Conservation (phyloP, 2,888 invertebrate species). For the Drosophila glabriapex region DNA sequence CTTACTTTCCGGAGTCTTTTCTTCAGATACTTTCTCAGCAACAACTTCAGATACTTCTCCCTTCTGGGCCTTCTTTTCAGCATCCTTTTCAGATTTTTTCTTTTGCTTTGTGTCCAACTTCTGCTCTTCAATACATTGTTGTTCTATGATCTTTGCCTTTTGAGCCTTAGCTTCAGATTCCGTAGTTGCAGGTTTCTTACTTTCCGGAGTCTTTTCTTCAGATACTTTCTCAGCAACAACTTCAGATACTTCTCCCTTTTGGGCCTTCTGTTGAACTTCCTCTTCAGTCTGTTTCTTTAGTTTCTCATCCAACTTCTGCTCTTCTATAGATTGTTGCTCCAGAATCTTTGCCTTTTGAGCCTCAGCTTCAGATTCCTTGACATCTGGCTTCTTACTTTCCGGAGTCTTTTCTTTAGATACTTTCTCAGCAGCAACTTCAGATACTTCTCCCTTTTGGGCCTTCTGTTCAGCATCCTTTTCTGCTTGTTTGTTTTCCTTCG, state of each 20-base stretch:
- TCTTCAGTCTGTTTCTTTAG: not conserved
- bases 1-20: not conserved
- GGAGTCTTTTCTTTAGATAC: not conserved
- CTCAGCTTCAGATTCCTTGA: not conserved
- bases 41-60: not conserved
- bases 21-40: not conserved
- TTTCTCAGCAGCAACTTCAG: not conserved
- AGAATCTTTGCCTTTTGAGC: not conserved
- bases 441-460: not conserved
- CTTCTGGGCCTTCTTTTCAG: not conserved
- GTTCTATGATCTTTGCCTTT: not conserved
- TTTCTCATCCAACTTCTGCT: fast-evolving
- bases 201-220: not conserved
- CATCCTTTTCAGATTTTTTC: not conserved
- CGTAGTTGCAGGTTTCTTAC: fast-evolving
- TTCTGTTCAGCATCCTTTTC: fast-evolving
- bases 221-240: not conserved
- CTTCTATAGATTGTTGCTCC: not conserved
- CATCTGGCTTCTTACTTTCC: fast-evolving
- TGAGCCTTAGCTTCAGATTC: not conserved
- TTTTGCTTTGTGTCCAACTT: fast-evolving
- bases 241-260: not conserved
- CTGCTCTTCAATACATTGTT: not conserved
- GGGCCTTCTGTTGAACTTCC: not conserved
- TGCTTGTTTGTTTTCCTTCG: fast-evolving